A percentile compares a stretch with the other conserved stretches of the same genome.
Evolutionary conservation across 2,797 vertebrate genomes (phyloP).

Genomic region (Siniperca obscura): DNA sequence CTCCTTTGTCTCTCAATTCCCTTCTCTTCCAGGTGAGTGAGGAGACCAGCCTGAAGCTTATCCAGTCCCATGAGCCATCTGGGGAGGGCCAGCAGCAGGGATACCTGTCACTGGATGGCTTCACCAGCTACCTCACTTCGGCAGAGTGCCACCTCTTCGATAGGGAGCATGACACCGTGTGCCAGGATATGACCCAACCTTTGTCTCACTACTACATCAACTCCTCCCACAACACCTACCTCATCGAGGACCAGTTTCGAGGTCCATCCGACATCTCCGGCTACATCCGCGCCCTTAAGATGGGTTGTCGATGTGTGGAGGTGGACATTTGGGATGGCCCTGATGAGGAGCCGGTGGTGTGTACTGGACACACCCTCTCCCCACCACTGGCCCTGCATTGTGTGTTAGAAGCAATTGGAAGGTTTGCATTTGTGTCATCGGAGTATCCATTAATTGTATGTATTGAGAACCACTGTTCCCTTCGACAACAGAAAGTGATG

Average conservation of each 20-base stretch:
- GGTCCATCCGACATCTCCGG: constrained; percentile 94
- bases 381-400: constrained; percentile 90
- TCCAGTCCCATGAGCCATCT: constrained; percentile 92
- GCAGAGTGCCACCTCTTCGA: constrained; percentile 94
- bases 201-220: constrained; percentile 97
- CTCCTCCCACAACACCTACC: constrained; percentile 96
- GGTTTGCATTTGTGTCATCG: constrained; percentile 91
- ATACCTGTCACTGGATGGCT: constrained; percentile 93
- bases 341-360: constrained; percentile 91
- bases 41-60: constrained; percentile 91
- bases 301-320: constrained; percentile 95
- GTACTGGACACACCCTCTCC: constrained; percentile 90
- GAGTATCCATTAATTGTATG: constrained; percentile 94
- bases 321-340: constrained; percentile 94
- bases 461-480: constrained; percentile 94
- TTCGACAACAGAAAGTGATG: constrained; percentile 90
- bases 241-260: constrained; percentile 95
- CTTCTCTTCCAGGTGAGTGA: constrained; percentile 85
- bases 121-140: constrained; percentile 95
- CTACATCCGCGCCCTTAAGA: constrained; percentile 93
- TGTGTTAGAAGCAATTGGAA: constrained; percentile 92
- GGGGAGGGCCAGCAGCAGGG: constrained; percentile 90
- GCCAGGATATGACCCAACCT: constrained; percentile 94
- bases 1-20: background rate
- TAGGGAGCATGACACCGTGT: constrained; percentile 90